Conservation (phyloP, 2,113 vertebrate genomes). For the Syrrhaptes paradoxus region DNA sequence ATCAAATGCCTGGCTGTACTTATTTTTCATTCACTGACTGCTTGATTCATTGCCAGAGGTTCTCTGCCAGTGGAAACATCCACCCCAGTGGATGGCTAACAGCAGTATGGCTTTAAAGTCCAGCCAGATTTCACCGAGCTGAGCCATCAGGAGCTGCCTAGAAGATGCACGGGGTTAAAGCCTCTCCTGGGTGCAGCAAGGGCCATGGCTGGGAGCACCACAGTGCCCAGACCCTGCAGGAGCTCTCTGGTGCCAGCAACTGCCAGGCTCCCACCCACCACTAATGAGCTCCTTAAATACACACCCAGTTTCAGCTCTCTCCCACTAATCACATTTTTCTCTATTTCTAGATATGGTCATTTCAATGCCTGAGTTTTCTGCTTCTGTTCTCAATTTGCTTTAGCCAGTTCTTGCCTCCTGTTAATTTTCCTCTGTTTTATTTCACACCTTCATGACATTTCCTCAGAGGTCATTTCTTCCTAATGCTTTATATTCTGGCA, state of each 20-base stretch:
- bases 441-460: background rate
- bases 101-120: constrained; percentile 3
- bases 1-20: background rate
- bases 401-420: background rate
- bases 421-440: background rate
- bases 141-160: background rate
- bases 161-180: background rate
- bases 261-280: background rate
- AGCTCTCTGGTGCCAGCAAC: background rate
- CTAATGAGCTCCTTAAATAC: background rate
- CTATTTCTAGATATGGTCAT: background rate
- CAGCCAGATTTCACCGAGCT: background rate
- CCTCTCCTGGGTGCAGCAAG: background rate
- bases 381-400: background rate
- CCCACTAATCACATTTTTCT: background rate
- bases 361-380: background rate
- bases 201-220: accelerated
- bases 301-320: background rate
- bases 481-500: background rate
- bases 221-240: background rate
- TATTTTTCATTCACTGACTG: constrained; percentile 23
- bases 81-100: background rate
- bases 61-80: constrained; percentile 29
- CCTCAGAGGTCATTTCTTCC: background rate
- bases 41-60: background rate